Evolutionary conservation across 2,113 vertebrate genomes (phyloP).

Genomic region (Osmerus mordax): DNA sequence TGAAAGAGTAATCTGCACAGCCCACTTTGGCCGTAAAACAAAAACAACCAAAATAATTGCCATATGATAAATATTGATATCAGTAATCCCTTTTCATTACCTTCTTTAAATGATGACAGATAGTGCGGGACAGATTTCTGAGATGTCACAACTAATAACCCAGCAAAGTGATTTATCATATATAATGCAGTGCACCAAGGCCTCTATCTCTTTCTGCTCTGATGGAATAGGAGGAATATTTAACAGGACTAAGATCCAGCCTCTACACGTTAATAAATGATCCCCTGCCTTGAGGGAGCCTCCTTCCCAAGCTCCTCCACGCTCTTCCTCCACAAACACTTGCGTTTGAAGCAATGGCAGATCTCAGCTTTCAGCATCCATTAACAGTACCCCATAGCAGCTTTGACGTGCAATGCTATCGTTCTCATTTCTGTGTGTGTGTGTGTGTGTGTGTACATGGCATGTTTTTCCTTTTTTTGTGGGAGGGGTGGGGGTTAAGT

Average conservation of each 20-base stretch:
- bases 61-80: conserved; percentile 34
- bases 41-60: conserved; percentile 4
- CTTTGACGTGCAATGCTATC: neutral
- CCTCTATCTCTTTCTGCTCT: neutral
- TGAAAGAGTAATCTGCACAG: neutral
- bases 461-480: neutral
- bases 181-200: conserved; percentile 23
- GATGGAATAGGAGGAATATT: conserved; percentile 6
- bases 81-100: conserved; percentile 35
- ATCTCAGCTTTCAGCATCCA: conserved; percentile 1
- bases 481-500: neutral
- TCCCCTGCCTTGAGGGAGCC: neutral
- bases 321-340: conserved; percentile 16
- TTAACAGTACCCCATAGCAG: conserved; percentile 13
- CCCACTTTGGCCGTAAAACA: neutral
- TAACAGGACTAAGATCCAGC: conserved; percentile 12
- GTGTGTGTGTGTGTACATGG: neutral
- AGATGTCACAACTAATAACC: conserved; percentile 27
- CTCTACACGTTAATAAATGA: conserved; percentile 19
- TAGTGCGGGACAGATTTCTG: conserved; percentile 10
- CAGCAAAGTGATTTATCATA: conserved; percentile 26
- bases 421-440: neutral
- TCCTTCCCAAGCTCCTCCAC: neutral
- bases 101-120: conserved; percentile 24
- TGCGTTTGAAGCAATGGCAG: neutral